Conservation (phyloP, 2,113 vertebrate species). For the Blennius ocellaris region DNA sequence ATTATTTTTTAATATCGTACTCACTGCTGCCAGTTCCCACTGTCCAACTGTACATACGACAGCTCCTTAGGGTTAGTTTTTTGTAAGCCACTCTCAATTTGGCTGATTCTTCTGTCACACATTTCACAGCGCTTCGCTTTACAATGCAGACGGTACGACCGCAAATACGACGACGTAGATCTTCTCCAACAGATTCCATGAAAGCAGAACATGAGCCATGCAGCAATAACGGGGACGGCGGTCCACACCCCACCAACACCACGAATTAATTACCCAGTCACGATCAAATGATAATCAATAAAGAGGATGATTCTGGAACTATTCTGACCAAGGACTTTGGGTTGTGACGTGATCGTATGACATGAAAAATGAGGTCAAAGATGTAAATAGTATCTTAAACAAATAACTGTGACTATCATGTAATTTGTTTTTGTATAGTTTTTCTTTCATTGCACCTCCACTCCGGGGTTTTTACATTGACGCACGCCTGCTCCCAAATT, state of each 20-base stretch:
- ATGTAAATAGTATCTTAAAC: constrained; percentile 77
- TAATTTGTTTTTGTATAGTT: constrained; percentile 70
- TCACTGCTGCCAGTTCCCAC: constrained; percentile 41
- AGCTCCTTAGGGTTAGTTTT: constrained; percentile 49
- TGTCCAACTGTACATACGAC: constrained; percentile 73
- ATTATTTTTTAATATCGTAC: constrained; percentile 25
- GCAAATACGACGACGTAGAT: constrained; percentile 39
- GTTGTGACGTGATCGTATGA: constrained; percentile 16
- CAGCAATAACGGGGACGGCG: constrained; percentile 63
- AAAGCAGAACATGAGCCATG: constrained; percentile 46
- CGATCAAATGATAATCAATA: constrained; percentile 16
- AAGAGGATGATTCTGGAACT: constrained; percentile 12
- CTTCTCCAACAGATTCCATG: constrained; percentile 22
- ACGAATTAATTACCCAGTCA: constrained; percentile 9
- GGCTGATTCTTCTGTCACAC: constrained; percentile 49
- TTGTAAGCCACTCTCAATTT: constrained; percentile 45
- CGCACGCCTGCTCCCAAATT: constrained; percentile 52
- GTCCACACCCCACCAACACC: constrained; percentile 3
- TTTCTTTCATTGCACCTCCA: constrained; percentile 58
- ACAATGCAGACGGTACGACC: constrained; percentile 39
- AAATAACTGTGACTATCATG: constrained; percentile 81
- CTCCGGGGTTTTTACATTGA: constrained; percentile 65
- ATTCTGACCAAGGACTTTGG: constrained; percentile 7
- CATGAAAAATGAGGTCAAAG: constrained; percentile 62
- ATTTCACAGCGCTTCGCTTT: constrained; percentile 57